Conservation (phyloP, 2,888 invertebrate genomes). For the Lepas anatifera region DNA sequence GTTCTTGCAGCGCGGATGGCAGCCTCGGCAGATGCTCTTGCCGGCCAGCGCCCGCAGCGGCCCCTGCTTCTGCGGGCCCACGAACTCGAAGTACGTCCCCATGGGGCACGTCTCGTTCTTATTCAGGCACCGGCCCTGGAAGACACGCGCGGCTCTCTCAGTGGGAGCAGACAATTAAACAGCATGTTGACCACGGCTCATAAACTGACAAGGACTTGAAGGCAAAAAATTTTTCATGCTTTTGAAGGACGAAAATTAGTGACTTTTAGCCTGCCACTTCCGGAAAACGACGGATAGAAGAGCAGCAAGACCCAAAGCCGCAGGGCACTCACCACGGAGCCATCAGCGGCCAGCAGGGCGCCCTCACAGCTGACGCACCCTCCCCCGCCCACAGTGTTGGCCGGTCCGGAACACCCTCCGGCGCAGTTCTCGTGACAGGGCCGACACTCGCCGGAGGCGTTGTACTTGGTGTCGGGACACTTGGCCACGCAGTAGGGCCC, state of each 20-base stretch:
- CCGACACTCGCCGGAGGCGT: slow-evolving; percentile 48
- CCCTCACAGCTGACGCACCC: slow-evolving; percentile 87
- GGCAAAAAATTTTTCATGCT: too few species aligned
- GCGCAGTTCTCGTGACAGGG: slow-evolving; percentile 73
- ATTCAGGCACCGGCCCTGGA: slow-evolving; percentile 52
- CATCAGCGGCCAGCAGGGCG: slow-evolving; percentile 64
- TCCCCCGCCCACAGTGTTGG: slow-evolving; percentile 61
- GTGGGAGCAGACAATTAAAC: too few species aligned
- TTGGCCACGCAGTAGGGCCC: slow-evolving; percentile 75
- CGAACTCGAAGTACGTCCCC: slow-evolving; percentile 57
- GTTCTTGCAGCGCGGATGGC: slow-evolving; percentile 75
- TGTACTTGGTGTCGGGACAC: slow-evolving; percentile 73
- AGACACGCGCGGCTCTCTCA: too few species aligned
- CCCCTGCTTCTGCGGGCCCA: slow-evolving; percentile 59
- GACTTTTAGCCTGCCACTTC: too few species aligned
- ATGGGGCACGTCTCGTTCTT: slow-evolving; percentile 71
- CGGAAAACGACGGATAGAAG: too few species aligned
- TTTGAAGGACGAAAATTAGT: too few species aligned
- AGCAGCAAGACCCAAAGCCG: background rate
- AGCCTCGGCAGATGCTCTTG: slow-evolving; percentile 76
- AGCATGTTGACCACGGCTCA: too few species aligned
- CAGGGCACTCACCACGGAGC: slow-evolving; percentile 46
- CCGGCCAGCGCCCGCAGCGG: slow-evolving; percentile 61
- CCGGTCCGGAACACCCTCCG: slow-evolving; percentile 83
- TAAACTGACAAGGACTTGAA: too few species aligned